These are phyloP conservation scores for Serinus canaria DNA, from an alignment of 2,113 vertebrate genomes.

Conservation along the genomic window DNA sequence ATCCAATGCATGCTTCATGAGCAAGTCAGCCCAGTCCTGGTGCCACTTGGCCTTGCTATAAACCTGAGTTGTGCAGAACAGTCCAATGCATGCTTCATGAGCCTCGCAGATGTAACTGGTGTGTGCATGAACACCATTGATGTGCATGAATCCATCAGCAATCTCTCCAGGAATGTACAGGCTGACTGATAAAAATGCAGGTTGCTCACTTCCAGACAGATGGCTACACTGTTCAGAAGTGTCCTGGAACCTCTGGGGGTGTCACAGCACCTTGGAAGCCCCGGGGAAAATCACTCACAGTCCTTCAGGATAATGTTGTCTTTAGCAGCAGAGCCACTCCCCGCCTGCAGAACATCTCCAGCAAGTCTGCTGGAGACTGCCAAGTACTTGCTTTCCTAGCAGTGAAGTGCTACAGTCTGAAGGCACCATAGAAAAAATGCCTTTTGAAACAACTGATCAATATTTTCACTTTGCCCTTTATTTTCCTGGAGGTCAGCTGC, in stretches of 20 bases:
- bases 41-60: not conserved
- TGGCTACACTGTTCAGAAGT: not conserved
- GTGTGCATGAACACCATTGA: accelerated
- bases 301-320: not conserved
- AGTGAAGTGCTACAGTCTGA: not conserved
- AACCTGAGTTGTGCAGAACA: not conserved
- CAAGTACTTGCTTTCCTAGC: not conserved
- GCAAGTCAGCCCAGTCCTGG: not conserved
- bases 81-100: not conserved
- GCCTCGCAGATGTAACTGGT: not conserved
- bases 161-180: not conserved
- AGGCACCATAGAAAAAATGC: not conserved
- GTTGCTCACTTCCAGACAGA: not conserved
- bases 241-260: not conserved
- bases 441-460: not conserved
- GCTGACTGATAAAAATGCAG: not conserved
- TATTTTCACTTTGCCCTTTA: not conserved
- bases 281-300: not conserved
- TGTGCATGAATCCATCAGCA: not conserved
- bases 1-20: too few species aligned
- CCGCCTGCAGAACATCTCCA: not conserved
- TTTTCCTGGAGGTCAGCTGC: not conserved
- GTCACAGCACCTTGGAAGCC: not conserved
- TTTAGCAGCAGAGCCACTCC: not conserved
- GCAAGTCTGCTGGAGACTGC: not conserved